Base-by-base conservation (phyloP, 1,140 invertebrate genomes). In the Lasioglossum albipes region DNA sequence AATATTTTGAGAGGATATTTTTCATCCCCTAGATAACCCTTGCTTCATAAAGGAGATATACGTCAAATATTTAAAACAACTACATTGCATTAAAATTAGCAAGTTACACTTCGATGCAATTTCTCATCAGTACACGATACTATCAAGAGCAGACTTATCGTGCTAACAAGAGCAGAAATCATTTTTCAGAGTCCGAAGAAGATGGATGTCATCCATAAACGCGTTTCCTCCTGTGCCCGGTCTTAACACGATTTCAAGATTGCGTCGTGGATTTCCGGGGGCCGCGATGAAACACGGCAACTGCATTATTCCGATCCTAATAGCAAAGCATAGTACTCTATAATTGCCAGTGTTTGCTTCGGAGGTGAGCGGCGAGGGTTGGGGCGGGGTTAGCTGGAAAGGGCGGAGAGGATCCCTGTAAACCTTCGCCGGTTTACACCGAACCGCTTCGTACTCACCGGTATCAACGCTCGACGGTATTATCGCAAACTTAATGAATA, bases 401-500 rank as follows among this genome's bases (percentile, higher is more conserved):
- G 79, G 79, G 61, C 59, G 68, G 66, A 61, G 42, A 49, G 66
- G 72, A 54, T 79, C 54, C 68, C 76, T 86, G 84, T 85, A 83
- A 84, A 75, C 79, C 74, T 80, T 84, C 75, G 20, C n/a, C 68
- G 68, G 73, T 85, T 85, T 85, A 85, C 76, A 77, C 75, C 70
- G 75, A 49, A 68, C n/a, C 62, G 20, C 57, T 59, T 9, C 57
- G 57, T 59, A 42, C 81, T 84, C 67, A 52, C 31, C 36, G 73
- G 77, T 79, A 85, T 85, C 84, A 83, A 82, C 80, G 76, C 59
- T 61, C 84, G 65, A 67, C 59, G 74, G 84, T 83, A 86, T 87
- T 87, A 87, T 87, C 78, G 85, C 79, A 61, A 81, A 84, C 78
- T 86, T 87, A 87, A 87, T 87, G 85, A 87, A 87, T 87, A 73